Evolutionary conservation across 2,113 vertebrate species (phyloP).

Genomic region (Tautogolabrus adspersus): DNA sequence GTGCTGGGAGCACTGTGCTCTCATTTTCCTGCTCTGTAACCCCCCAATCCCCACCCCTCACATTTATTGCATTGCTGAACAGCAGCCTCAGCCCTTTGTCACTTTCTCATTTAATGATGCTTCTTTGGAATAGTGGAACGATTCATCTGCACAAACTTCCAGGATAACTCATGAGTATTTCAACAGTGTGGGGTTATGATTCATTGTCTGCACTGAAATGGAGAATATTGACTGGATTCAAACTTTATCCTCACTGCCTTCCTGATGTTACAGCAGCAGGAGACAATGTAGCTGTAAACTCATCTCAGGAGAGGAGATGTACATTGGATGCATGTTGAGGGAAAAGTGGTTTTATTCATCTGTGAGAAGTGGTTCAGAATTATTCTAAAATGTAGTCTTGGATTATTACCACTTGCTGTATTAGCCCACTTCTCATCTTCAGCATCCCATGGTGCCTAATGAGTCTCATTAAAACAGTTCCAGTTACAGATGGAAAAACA

Average conservation of each 20-base stretch:
- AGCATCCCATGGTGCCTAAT: constrained; percentile 11
- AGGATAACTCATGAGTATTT: constrained; percentile 51
- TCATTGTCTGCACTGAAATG: not conserved
- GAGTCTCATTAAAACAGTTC: constrained; percentile 44
- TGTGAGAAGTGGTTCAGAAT: constrained; percentile 14
- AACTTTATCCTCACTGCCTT: constrained; percentile 34
- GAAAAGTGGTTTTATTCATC: constrained; percentile 7
- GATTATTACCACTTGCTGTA: constrained; percentile 25
- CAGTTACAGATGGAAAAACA: constrained; percentile 39
- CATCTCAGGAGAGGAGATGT: constrained; percentile 14
- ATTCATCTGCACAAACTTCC: constrained; percentile 31
- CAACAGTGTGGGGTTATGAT: constrained; percentile 20
- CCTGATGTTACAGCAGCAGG: not conserved
- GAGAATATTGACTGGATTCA: constrained; percentile 26
- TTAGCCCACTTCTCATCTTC: constrained; percentile 16
- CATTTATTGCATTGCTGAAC: not conserved
- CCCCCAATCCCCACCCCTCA: not conserved
- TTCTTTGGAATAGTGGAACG: constrained; percentile 26
- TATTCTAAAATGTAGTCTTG: constrained; percentile 13
- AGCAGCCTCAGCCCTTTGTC: constrained; percentile 49
- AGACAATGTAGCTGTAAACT: constrained; percentile 24
- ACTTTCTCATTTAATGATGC: constrained; percentile 57
- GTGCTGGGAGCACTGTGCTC: constrained; percentile 3
- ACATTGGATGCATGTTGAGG: constrained; percentile 11
- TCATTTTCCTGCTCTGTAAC: constrained; percentile 7